Conservation (phyloP, 1,140 invertebrate species). For the Meteorus sp. region DNA sequence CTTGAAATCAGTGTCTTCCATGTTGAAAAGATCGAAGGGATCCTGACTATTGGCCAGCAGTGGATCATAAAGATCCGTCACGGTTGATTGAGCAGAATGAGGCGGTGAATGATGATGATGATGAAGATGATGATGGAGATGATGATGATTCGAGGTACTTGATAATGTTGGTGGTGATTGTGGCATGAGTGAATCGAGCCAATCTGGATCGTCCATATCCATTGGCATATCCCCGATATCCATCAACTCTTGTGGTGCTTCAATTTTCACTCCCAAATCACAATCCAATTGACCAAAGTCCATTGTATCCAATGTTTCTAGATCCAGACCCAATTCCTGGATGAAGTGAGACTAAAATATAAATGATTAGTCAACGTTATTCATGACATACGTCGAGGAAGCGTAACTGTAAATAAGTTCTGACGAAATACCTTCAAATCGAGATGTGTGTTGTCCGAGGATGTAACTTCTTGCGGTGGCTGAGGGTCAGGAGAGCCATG, state of each 20-base stretch:
- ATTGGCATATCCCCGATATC: constrained; percentile 62
- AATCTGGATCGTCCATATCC: constrained; percentile 74
- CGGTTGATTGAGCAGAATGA: constrained; percentile 45
- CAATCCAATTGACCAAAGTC: constrained; percentile 63
- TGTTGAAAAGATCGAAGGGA: constrained; percentile 71
- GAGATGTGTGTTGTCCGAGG: constrained; percentile 52
- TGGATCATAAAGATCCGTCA: constrained; percentile 64
- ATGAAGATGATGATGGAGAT: constrained; percentile 22
- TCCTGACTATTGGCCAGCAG: constrained; percentile 65
- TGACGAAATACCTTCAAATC: constrained; percentile 47
- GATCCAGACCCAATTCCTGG: constrained; percentile 58
- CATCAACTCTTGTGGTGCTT: constrained; percentile 52
- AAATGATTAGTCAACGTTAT: constrained; percentile 4
- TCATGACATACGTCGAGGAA: constrained; percentile 34
- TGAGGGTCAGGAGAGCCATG: constrained; percentile 53
- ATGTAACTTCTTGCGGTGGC: constrained; percentile 54
- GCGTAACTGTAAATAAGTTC: background rate
- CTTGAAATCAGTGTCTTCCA: constrained; percentile 70
- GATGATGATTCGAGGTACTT: constrained; percentile 36
- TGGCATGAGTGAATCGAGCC: constrained; percentile 71
- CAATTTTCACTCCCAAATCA: constrained; percentile 55
- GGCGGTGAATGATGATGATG: constrained; percentile 32
- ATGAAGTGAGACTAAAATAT: constrained; percentile 37
- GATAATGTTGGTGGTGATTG: constrained; percentile 39
- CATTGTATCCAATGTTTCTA: constrained; percentile 63